Evolutionary conservation across 2,888 invertebrate genomes (phyloP), one percentile per base, ranked within the genome.

Genomic region (Petrolisthes cinctipes): DNA sequence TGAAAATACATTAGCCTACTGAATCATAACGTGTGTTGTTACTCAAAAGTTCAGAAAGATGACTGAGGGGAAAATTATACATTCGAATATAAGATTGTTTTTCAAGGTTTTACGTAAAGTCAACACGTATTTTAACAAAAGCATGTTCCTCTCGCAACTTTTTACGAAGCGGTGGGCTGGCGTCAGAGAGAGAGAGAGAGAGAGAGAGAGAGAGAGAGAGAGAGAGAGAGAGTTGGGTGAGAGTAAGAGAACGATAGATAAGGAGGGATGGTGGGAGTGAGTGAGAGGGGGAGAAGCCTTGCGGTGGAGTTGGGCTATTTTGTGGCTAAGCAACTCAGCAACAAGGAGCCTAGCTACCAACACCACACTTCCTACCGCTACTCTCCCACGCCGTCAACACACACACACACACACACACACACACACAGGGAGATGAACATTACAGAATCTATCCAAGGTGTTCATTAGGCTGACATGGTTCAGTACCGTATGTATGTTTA

Each of bases 401-500:
- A 66, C 66, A 82, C 82, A 82, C 82, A 20, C 82, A 82, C 79
- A 79, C 79, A 79, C 79, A 53, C 54, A 54, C 53, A 82, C 81
- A 82, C 81, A 82, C 81, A 82, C 81, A 82, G 53, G 54, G 53
- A 76, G 53, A 75, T 51, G 51, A 23, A 75, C 37, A n/a, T n/a
- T n/a, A n/a, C n/a, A n/a, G n/a, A n/a, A n/a, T n/a, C n/a, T n/a
- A n/a, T n/a, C n/a, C n/a, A n/a, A n/a, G n/a, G n/a, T n/a, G n/a
- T n/a, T n/a, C n/a, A n/a, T n/a, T n/a, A n/a, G n/a, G n/a, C n/a
- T n/a, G n/a, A n/a, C n/a, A n/a, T n/a, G n/a, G n/a, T n/a, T n/a
- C n/a, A n/a, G n/a, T n/a, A n/a, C n/a, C n/a, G n/a, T n/a, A n/a
- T n/a, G n/a, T n/a, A n/a, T n/a, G n/a, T n/a, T n/a, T n/a, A n/a